phyloP scores from a whole-genome alignment of 1,140 invertebrate genomes.

The Drosophila orena region DNA sequence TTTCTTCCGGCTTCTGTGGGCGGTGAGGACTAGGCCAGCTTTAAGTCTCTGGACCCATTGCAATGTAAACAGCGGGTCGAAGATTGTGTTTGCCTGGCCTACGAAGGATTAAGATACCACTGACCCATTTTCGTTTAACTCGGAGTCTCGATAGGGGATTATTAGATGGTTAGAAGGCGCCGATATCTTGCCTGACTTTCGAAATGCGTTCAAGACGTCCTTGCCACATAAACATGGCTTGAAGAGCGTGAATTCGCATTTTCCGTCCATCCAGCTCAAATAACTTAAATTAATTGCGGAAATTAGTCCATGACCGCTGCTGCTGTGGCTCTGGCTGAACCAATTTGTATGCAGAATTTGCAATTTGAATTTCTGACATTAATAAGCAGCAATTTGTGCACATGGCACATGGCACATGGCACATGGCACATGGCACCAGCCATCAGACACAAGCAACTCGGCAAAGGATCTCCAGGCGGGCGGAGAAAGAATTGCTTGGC shows the following conservation, averaged over 20 bases:
- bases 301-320: conserved; percentile 64
- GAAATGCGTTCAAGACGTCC: not conserved
- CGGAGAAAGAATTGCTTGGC: conserved; percentile 25
- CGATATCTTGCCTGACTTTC: too few relatives aligned
- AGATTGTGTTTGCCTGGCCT: not conserved
- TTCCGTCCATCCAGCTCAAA: conserved; percentile 34
- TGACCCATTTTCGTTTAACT: not conserved
- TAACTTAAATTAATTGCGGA: conserved; percentile 80
- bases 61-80: not conserved
- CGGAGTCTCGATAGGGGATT: not conserved
- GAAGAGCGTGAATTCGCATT: not conserved
- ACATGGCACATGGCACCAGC: conserved; percentile 69
- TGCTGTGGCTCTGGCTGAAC: conserved; percentile 7
- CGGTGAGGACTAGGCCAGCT: not conserved
- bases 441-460: conserved; percentile 7
- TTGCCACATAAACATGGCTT: not conserved
- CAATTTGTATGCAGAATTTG: conserved; percentile 79
- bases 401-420: too few relatives aligned
- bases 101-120: not conserved
- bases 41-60: conserved; percentile 7
- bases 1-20: conserved; percentile 32
- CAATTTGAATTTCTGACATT: conserved; percentile 80
- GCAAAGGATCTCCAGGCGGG: not conserved
- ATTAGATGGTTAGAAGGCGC: too few relatives aligned
- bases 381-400: conserved; percentile 81